phyloP scores from a whole-genome alignment of 2,888 invertebrate genomes.

The Cephus spinipes region DNA sequence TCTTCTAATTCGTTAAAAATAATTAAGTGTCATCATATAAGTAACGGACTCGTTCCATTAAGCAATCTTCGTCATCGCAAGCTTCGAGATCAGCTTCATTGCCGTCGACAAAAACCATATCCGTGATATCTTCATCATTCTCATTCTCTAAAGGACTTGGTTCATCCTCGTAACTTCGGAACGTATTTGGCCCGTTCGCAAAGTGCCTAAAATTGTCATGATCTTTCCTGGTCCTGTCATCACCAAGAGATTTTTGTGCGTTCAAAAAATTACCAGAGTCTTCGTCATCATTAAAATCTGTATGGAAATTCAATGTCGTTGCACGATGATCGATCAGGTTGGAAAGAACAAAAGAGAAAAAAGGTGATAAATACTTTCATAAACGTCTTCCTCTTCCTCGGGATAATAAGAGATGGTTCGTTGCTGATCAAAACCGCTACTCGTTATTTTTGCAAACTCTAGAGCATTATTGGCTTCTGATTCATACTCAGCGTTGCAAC shows the following conservation, averaged over 20 bases:
- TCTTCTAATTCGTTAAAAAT: not conserved
- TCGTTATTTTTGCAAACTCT: not conserved
- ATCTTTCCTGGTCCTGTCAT: not conserved
- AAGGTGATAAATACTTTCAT: not conserved
- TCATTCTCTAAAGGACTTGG: not conserved
- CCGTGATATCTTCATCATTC: not conserved
- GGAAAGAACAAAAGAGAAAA: not conserved
- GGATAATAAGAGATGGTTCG: not conserved
- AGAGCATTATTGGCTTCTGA: not conserved
- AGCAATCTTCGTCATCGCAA: slow-evolving; percentile 33
- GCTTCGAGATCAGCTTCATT: slow-evolving; percentile 31
- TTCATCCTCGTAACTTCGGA: not conserved
- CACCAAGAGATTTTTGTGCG: not conserved
- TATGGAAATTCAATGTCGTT: not conserved
- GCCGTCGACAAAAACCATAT: slow-evolving; percentile 36
- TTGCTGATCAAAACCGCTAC: not conserved
- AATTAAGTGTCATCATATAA: not conserved
- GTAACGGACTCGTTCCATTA: slow-evolving; percentile 33
- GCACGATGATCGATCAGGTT: not conserved
- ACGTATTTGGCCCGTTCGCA: not conserved
- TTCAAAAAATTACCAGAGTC: not conserved
- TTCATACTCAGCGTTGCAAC: not conserved
- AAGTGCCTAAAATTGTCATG: not conserved
- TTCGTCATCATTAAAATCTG: not conserved
- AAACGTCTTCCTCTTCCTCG: not conserved